Conservation (phyloP, 2,797 vertebrate genomes). For the Tadarida brasiliensis region DNA sequence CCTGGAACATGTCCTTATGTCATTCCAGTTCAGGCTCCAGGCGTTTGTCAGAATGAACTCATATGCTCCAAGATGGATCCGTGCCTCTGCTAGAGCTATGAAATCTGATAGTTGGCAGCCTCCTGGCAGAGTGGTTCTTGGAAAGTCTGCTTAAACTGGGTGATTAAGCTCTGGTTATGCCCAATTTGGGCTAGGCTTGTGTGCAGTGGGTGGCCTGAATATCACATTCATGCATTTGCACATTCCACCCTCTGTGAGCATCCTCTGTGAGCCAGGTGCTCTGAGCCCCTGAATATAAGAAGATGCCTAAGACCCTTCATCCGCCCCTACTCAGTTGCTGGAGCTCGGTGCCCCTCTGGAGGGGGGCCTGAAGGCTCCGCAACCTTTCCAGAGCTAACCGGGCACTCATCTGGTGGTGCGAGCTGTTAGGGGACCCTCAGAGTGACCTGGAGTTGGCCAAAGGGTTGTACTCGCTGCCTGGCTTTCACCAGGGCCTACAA, state of each 20-base stretch:
- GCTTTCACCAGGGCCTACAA: background rate
- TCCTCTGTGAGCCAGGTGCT: background rate
- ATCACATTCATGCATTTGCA: background rate
- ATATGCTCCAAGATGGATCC: background rate
- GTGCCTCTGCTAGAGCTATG: background rate
- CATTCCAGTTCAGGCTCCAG: background rate
- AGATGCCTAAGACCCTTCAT: background rate
- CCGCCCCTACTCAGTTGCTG: background rate
- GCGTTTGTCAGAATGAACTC: constrained; percentile 39
- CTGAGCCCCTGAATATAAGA: background rate
- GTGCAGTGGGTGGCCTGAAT: background rate
- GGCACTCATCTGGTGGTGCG: background rate
- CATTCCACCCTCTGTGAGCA: background rate
- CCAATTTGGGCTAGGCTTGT: background rate
- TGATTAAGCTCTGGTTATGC: constrained; percentile 22
- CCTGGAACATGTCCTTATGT: background rate
- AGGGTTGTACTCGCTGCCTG: background rate
- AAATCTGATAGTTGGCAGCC: constrained; percentile 38
- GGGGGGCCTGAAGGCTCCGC: background rate
- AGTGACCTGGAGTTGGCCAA: background rate
- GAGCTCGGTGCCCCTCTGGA: background rate
- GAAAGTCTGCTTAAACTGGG: constrained; percentile 47
- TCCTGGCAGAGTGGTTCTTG: constrained; percentile 26
- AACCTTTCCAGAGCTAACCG: background rate
- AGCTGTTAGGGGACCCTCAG: background rate